Evolutionary conservation across 2,888 invertebrate genomes (phyloP).

Genomic region (Myopa tessellatipennis): DNA sequence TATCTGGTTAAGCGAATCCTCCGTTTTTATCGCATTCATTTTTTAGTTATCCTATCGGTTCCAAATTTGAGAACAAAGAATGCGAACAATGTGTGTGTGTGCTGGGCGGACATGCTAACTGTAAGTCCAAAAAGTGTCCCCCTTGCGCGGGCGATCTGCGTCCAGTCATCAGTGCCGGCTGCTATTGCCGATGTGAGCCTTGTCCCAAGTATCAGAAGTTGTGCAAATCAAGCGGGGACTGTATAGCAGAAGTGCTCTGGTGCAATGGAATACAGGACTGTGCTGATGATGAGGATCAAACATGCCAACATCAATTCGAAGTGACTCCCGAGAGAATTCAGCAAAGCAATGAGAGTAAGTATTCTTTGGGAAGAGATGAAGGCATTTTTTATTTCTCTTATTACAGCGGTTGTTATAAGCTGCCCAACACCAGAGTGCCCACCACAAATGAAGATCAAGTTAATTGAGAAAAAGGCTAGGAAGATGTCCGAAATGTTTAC

Average conservation of each 20-base stretch:
- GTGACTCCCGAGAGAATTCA: constrained; percentile 54
- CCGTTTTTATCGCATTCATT: background rate
- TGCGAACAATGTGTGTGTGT: constrained; percentile 86
- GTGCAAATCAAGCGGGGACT: constrained; percentile 81
- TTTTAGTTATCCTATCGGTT: constrained; percentile 78
- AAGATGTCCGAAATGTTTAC: constrained; percentile 70
- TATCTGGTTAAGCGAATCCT: background rate
- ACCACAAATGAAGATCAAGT: constrained; percentile 69
- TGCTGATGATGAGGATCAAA: constrained; percentile 80
- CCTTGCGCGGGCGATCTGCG: constrained; percentile 72
- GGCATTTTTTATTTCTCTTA: background rate
- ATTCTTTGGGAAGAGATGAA: no score
- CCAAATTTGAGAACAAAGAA: constrained; percentile 76
- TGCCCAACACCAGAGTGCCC: constrained; percentile 70
- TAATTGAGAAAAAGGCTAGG: constrained; percentile 63
- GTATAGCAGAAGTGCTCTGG: constrained; percentile 78
- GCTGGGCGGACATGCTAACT: constrained; percentile 78
- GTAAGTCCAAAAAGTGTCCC: constrained; percentile 77
- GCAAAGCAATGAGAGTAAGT: constrained; percentile 58
- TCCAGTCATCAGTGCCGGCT: constrained; percentile 75
- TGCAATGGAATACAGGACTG: constrained; percentile 86
- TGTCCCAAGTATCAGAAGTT: constrained; percentile 76
- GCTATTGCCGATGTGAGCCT: constrained; percentile 79
- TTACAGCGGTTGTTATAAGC: constrained; percentile 56
- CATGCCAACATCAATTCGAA: constrained; percentile 69